Conservation (phyloP, 1,140 invertebrate genomes). For the Pseudobourletiella spinata region DNA sequence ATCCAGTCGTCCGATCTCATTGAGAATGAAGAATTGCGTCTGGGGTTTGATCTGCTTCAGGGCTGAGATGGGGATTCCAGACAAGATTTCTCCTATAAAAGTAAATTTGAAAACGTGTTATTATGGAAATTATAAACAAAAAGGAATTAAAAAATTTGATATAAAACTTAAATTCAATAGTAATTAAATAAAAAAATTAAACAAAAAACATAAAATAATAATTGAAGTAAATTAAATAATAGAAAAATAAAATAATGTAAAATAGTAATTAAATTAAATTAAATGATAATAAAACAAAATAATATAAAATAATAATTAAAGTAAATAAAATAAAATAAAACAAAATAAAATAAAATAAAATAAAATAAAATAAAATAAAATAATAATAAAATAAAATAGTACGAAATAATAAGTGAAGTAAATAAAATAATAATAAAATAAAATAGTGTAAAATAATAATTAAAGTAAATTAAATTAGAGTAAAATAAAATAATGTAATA, state of each 20-base stretch:
- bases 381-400: not conserved
- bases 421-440: not conserved
- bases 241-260: not conserved
- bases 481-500: not conserved
- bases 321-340: not conserved
- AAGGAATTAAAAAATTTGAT: not conserved
- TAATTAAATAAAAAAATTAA: not conserved
- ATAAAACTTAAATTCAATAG: not conserved
- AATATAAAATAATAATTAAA: not conserved
- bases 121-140: not conserved
- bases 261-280: not conserved
- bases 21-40: constrained; percentile 11
- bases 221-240: not conserved
- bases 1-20: constrained; percentile 29
- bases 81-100: constrained; percentile 31
- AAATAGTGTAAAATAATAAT: no score
- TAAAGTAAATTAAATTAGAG: not conserved
- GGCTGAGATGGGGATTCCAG: constrained; percentile 17
- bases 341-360: not conserved
- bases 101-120: no score
- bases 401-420: constrained; percentile 6
- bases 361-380: no score
- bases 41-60: constrained; percentile 5
- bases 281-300: not conserved
- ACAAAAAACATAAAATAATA: not conserved